Percentiles rank a stretch among this genome's conserved stretches.
Conservation (phyloP, 1,140 invertebrate species). For the Tribolium castaneum region DNA sequence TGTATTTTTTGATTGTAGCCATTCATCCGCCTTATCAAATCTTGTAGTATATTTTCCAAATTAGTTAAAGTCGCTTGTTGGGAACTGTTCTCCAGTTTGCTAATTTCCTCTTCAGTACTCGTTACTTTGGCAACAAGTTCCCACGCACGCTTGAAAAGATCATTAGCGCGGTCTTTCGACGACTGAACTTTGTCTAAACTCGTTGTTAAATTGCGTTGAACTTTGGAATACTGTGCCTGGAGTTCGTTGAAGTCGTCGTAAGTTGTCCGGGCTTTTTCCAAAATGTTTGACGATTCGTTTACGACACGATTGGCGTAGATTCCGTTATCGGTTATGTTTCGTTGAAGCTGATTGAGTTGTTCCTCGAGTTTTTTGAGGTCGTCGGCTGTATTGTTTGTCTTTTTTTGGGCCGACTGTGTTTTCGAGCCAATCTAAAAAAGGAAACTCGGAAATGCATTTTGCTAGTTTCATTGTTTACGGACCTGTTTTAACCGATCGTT, state of each 20-base stretch:
- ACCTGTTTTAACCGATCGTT: conserved; percentile 74
- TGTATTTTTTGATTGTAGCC: conserved; percentile 51
- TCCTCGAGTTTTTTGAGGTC: conserved; percentile 54
- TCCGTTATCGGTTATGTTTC: conserved; percentile 58
- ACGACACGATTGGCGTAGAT: conserved; percentile 58
- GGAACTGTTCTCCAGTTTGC: conserved; percentile 62
- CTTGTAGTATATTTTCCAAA: conserved; percentile 60
- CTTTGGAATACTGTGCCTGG: conserved; percentile 55
- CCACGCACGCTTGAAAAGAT: conserved; percentile 57
- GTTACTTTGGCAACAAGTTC: conserved; percentile 57
- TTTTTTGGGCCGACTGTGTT: conserved; percentile 54
- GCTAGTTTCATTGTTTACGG: not conserved
- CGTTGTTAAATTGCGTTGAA: conserved; percentile 50
- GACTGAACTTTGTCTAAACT: conserved; percentile 57
- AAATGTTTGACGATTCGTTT: conserved; percentile 56
- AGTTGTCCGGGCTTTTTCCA: conserved; percentile 56
- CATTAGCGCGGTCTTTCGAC: conserved; percentile 56
- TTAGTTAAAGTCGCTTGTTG: conserved; percentile 58
- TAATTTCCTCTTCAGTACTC: conserved; percentile 54
- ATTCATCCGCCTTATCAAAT: conserved; percentile 62
- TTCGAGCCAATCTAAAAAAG: conserved; percentile 57
- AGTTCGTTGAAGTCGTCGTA: conserved; percentile 52
- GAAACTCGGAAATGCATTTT: not conserved
- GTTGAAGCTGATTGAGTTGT: conserved; percentile 55
- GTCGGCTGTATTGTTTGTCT: conserved; percentile 51